Conservation (phyloP, 1,140 invertebrate species). For the Platyscapa corneri region DNA sequence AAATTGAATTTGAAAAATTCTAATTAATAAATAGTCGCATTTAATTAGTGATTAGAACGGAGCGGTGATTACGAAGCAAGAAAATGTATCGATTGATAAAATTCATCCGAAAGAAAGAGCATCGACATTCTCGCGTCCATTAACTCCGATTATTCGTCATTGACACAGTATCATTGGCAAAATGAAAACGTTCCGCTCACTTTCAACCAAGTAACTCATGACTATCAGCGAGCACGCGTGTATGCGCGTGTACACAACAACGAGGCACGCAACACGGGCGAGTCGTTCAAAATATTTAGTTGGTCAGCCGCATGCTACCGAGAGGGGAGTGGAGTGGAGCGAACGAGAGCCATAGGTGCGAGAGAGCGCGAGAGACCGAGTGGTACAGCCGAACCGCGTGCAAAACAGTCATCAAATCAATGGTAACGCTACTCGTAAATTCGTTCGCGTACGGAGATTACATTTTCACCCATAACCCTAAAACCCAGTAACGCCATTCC, state of each 20-base stretch:
- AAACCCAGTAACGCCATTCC: conserved; percentile 54
- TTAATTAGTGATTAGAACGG: no score
- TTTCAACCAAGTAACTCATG: conserved; percentile 53
- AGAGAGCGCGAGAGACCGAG: neutral
- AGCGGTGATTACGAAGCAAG: neutral
- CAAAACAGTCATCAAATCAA: conserved; percentile 61
- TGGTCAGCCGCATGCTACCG: conserved; percentile 47
- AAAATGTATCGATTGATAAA: neutral
- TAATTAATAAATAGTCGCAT: no score
- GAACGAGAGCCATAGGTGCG: neutral
- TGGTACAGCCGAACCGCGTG: conserved; percentile 39
- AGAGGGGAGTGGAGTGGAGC: neutral
- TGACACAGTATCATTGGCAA: conserved; percentile 50
- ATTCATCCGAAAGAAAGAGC: conserved; percentile 13
- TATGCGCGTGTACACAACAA: conserved; percentile 14
- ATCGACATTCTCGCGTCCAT: conserved; percentile 31
- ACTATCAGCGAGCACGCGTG: conserved; percentile 35
- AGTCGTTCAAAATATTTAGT: conserved; percentile 52
- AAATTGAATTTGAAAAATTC: no score
- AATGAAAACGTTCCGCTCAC: conserved; percentile 52
- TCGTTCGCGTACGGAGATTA: conserved; percentile 61
- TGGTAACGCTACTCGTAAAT: conserved; percentile 61
- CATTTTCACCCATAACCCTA: conserved; percentile 61
- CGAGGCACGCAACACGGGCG: neutral
- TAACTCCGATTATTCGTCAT: conserved; percentile 49